These are phyloP conservation scores for Porites lobata DNA, from an alignment of 92 coral and sea anemone genomes.

Conservation along the genomic window DNA sequence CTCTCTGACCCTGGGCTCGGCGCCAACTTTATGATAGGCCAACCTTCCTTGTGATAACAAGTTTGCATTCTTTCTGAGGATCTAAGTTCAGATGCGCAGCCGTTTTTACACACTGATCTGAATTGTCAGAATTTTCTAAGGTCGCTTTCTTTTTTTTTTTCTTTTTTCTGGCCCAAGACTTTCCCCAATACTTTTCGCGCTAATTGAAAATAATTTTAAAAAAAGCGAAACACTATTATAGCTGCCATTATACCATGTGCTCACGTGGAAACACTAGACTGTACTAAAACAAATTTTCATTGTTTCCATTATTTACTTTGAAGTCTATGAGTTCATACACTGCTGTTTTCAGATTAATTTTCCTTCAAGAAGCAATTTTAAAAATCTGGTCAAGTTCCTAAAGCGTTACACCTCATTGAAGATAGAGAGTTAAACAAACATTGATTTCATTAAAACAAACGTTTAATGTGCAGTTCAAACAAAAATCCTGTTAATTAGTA, in stretches of 20 bases:
- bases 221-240: too few species aligned
- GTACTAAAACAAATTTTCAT: too few species aligned
- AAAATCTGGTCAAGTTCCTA: not conserved
- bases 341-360: not conserved
- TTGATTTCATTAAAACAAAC: not conserved
- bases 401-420: not conserved
- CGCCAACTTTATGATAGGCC: slow-evolving; percentile 42
- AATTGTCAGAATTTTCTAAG: not conserved
- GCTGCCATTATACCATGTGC: too few species aligned
- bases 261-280: too few species aligned
- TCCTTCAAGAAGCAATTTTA: not conserved
- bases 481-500: not conserved
- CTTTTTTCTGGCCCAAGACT: not conserved
- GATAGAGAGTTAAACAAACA: not conserved
- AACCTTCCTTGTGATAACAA: slow-evolving; percentile 24
- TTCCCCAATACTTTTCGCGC: not conserved
- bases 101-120: not conserved
- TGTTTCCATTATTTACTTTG: not conserved
- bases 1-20: slow-evolving; percentile 39
- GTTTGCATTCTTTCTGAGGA: slow-evolving; percentile 24
- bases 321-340: not conserved
- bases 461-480: not conserved
- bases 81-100: not conserved
- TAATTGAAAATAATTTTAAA: too few species aligned
- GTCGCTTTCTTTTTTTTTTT: not conserved